A percentile compares a stretch with the other conserved stretches of the same genome.
These are phyloP conservation scores for Toxostoma redivivum DNA, from an alignment of 2,113 vertebrate genomes.

Conservation along the genomic window DNA sequence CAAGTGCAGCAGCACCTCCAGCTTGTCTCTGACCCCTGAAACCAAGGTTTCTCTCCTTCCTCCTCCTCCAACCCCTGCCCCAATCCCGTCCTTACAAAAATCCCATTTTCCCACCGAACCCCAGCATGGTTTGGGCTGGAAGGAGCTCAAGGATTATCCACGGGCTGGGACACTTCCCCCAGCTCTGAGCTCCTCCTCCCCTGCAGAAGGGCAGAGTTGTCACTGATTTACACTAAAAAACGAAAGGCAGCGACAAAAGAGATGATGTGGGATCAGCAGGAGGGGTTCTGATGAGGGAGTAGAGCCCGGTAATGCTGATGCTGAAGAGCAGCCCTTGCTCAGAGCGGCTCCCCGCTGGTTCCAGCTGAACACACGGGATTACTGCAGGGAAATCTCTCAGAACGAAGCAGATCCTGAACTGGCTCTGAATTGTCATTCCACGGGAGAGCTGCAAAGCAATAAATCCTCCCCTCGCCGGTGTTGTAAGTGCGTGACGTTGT, in stretches of 20 bases:
- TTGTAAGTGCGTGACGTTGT: too few species aligned
- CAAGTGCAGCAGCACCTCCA: background rate
- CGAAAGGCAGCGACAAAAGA: background rate
- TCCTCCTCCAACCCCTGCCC: background rate
- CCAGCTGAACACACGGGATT: background rate
- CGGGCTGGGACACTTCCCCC: background rate
- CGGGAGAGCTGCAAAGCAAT: background rate
- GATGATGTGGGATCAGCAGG: background rate
- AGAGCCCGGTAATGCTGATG: background rate
- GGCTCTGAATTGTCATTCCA: background rate
- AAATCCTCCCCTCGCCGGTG: background rate
- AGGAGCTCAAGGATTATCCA: background rate
- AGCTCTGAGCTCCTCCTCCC: background rate
- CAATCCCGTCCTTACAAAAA: background rate
- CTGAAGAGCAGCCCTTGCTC: background rate
- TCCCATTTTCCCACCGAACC: background rate
- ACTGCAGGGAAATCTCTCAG: background rate
- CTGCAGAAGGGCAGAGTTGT: background rate
- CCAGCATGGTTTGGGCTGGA: background rate
- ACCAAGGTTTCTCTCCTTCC: rapidly evolving
- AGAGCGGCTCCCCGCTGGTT: too few species aligned
- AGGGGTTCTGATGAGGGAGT: background rate
- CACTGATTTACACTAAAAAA: background rate
- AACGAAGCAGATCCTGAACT: slow-evolving; percentile 11
- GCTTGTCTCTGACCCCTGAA: background rate